Conservation (phyloP, 2,797 vertebrate species). For the Micrastur ruficollis region DNA sequence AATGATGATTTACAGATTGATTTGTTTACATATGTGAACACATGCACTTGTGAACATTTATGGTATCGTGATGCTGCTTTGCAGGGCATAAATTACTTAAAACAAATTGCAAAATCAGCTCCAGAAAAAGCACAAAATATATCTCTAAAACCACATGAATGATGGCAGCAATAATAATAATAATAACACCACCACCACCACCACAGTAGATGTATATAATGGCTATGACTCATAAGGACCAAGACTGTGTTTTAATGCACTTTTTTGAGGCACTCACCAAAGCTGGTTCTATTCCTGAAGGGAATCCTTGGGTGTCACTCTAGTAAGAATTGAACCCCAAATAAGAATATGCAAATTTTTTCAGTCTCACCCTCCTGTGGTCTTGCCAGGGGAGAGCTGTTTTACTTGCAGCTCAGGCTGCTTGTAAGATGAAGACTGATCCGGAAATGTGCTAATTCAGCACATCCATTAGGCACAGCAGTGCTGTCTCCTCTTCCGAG, state of each 20-base stretch:
- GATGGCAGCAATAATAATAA: not conserved
- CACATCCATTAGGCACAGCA: not conserved
- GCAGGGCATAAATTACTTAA: not conserved
- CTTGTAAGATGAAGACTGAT: not conserved
- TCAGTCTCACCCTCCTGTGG: not conserved
- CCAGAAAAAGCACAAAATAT: not conserved
- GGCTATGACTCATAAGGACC: not conserved
- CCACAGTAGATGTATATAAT: not conserved
- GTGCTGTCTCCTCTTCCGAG: not conserved
- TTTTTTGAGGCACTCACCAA: not conserved
- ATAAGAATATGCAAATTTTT: not conserved
- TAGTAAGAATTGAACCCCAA: not conserved
- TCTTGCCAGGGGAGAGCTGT: not conserved
- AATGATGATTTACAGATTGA: not conserved
- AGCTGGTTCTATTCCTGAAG: not conserved
- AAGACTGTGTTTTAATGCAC: not conserved
- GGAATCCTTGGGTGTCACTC: not conserved
- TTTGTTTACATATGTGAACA: not conserved
- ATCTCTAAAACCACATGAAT: not conserved
- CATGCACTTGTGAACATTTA: not conserved
- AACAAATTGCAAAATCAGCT: not conserved
- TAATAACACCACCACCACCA: too few relatives aligned
- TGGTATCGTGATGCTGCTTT: not conserved
- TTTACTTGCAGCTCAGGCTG: not conserved
- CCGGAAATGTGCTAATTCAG: not conserved